Evolutionary conservation across 2,888 invertebrate genomes (phyloP).

Genomic region (Oxytorus armatus): DNA sequence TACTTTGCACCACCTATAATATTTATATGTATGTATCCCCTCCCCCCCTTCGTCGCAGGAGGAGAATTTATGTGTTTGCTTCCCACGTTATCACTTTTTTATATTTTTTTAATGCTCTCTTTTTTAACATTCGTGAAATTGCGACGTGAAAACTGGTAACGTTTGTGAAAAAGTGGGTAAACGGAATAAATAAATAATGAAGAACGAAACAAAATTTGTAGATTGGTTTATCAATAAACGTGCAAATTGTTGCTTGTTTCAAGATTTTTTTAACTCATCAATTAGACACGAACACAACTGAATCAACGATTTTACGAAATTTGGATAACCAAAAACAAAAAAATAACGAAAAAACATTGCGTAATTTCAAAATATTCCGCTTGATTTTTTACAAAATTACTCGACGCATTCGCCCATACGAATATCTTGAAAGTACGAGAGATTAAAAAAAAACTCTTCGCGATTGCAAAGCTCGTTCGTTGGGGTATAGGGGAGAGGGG

Average conservation of each 20-base stretch:
- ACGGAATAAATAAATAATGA: not conserved
- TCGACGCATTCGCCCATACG: no score
- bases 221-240: no score
- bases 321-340: not conserved
- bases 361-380: not conserved
- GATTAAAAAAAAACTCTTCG: not conserved
- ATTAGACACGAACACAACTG: no score
- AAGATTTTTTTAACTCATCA: no score
- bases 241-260: no score
- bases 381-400: not conserved
- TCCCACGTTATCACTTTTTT: not conserved
- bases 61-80: not conserved
- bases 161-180: not conserved
- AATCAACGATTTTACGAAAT: not conserved
- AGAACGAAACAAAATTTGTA: not conserved
- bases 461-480: not conserved
- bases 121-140: conserved; percentile 5
- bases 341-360: not conserved
- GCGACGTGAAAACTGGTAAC: not conserved
- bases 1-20: no score
- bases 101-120: not conserved
- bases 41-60: no score
- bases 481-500: not conserved
- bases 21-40: no score
- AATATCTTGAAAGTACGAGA: not conserved